Evolutionary conservation across 2,113 vertebrate species (phyloP), one percentile per base, ranked within the genome.

Genomic region (Urocolius indicus): DNA sequence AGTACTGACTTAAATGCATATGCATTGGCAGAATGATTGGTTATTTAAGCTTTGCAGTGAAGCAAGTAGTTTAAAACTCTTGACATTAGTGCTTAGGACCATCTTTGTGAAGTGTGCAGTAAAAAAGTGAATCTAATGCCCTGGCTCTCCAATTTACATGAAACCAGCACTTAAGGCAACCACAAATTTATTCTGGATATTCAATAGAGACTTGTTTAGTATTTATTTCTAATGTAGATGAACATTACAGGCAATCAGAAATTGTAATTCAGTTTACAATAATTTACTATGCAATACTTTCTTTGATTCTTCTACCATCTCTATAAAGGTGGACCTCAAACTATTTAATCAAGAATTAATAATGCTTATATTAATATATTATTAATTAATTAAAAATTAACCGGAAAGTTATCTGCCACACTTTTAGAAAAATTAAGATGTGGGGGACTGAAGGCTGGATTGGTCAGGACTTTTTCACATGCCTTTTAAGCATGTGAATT

Each of bases 1-100:
- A 89, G n/a, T 16, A 30, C 26, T 77, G 77, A 87, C 77, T 94
- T 94, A 89, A 95, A 95, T 69, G 58, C 79, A 96, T 79, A 91
- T 54, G 49, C 49, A 86, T 89, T 96, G 92, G 77, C 93, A 93
- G 94, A 75, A 54, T 59, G 75, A 69, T 82, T 91, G 61, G 78
- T 97, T 96, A 80, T 95, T 96, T 95, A 95, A 92, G 48, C 85
- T 87, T 92, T 95, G 71, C 94, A 94, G 52, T 89, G 52, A 92
- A 85, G 71, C 90, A 95, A 79, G 84, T 89, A 94, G 83, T 88
- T 95, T 87, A 80, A 81, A 79, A 84, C 26, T 83, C 48, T 89
- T 87, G 52, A 78, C 76, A 36, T 87, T 81, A 58, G n/a, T 81
- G 83, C 76, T 88, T 89, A 77, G 89, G 68, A 84, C 43, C 81